Evolutionary conservation across 1,140 invertebrate genomes (phyloP).

Genomic region (Camponotus vicinus): DNA sequence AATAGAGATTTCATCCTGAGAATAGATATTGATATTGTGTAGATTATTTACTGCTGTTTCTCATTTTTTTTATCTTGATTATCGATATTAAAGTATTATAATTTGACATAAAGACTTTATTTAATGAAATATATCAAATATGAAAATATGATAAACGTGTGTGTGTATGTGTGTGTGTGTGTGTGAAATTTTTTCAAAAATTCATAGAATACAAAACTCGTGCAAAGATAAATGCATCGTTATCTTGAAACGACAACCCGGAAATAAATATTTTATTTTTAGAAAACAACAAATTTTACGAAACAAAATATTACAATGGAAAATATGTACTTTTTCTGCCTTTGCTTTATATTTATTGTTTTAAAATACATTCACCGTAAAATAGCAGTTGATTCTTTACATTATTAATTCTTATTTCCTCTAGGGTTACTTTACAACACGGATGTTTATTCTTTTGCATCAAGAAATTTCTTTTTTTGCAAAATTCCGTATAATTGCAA

Average conservation of each 20-base stretch:
- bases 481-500: conserved; percentile 54
- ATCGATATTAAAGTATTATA: background rate
- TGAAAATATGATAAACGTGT: background rate
- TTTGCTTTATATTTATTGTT: conserved; percentile 45
- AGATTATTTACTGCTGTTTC: conserved; percentile 42
- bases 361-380: conserved; percentile 28
- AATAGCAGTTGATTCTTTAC: conserved; percentile 52
- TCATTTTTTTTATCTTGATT: background rate
- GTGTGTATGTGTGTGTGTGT: no score
- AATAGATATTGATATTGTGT: conserved; percentile 28
- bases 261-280: conserved; percentile 23
- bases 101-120: background rate
- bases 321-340: conserved; percentile 53
- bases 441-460: conserved; percentile 11
- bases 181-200: background rate
- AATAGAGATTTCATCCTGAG: conserved; percentile 43
- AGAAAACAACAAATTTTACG: conserved; percentile 52
- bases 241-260: background rate
- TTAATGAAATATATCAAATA: background rate
- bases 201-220: background rate
- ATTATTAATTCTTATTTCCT: background rate
- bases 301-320: conserved; percentile 47
- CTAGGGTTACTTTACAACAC: conserved; percentile 1
- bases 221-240: background rate
- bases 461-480: conserved; percentile 50